Evolutionary conservation across 2,888 invertebrate genomes (phyloP).

Genomic region (Clepsis dumicolana): DNA sequence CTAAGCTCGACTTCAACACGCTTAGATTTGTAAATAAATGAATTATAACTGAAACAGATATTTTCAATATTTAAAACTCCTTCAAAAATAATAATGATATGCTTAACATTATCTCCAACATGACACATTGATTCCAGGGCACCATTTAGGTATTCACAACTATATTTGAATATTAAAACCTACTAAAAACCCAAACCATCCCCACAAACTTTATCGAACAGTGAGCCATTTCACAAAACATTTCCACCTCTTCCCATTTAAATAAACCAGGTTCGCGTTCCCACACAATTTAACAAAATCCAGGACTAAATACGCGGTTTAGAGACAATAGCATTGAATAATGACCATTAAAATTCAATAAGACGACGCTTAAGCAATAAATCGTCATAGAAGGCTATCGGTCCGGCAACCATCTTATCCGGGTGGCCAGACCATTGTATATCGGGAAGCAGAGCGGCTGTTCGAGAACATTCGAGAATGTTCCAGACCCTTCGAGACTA

Average conservation of each 20-base stretch:
- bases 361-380: conserved; percentile 72
- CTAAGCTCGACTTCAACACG: no score
- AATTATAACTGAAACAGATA: no score
- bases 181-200: background rate
- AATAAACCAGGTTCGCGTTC: conserved; percentile 44
- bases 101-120: no score
- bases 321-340: conserved; percentile 59
- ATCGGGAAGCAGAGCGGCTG: conserved; percentile 56
- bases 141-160: no score
- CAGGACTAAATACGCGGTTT: conserved; percentile 43
- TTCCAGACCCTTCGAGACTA: conserved; percentile 52
- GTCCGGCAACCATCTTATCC: conserved; percentile 78
- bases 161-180: background rate
- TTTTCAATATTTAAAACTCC: no score
- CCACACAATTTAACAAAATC: conserved; percentile 50
- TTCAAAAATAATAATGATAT: no score
- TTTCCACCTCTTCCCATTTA: conserved; percentile 7
- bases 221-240: background rate
- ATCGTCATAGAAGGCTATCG: conserved; percentile 84
- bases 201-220: background rate
- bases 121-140: no score
- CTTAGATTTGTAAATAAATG: no score
- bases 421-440: conserved; percentile 60
- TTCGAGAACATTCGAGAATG: conserved; percentile 46
- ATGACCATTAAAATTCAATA: conserved; percentile 82